Base-by-base conservation (phyloP, 1,140 invertebrate genomes). In the Gyrodactylus salaris region DNA sequence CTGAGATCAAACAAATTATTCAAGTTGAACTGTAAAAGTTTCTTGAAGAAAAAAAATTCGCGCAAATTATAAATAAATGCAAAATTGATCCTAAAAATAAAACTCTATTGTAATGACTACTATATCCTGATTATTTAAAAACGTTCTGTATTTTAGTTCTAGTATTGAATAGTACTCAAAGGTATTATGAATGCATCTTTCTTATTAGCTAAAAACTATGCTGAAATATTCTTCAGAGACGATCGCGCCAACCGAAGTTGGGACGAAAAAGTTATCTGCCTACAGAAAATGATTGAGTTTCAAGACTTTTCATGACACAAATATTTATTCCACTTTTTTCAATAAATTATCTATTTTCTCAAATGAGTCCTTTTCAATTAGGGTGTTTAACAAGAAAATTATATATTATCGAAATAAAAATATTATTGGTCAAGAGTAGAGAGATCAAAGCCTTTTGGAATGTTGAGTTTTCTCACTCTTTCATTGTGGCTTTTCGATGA, bases 401-500 rank as follows among this genome's bases (percentile, higher is more conserved):
- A 54, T 54, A 16, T 16, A 54, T 54, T n/a, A 16, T 54, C n/a
- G n/a, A 54, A 54, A 54, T 54, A 54, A 54, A 16, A 7, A 54
- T 16, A 54, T 54, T 54, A 54, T 16, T 54, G 7, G n/a, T 54
- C 34, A 7, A 54, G n/a, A 54, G 34, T 54, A n/a, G 34, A 16
- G 7, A 54, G 7, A 54, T 54, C 34, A n/a, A 54, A 54, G n/a
- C n/a, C 34, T 7, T n/a, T 54, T 16, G 34, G 34, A 16, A 54
- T 54, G 7, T 54, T 54, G 7, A 54, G 34, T 54, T 54, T 54
- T 54, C 34, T 54, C n/a, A n/a, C n/a, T n/a, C n/a, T 54, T 16
- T 54, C n/a, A 7, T 16, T 7, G 7, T 54, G 34, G 34, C 74
- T 74, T 27, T 75, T 78, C 16, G 77, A 75, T 74, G 75, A 77